phyloP scores from a whole-genome alignment of 1,140 invertebrate genomes.

The Batillaria attramentaria region DNA sequence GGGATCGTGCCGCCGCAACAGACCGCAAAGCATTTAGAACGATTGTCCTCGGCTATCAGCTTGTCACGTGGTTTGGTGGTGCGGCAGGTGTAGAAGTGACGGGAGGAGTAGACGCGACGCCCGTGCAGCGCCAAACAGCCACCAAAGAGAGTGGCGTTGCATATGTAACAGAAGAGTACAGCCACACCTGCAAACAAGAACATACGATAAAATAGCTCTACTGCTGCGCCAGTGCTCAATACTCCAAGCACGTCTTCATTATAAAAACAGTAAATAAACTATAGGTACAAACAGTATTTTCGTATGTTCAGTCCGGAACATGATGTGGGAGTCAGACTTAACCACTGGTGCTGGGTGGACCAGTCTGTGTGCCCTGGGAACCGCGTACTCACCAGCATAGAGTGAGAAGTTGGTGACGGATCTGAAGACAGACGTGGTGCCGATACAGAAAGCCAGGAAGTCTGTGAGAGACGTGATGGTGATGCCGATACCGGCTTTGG shows the following conservation, averaged over 20 bases:
- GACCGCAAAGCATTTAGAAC: neutral
- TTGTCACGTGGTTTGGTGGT: conserved; percentile 12
- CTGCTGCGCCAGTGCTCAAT: too few relatives aligned
- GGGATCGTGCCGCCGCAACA: conserved; percentile 32
- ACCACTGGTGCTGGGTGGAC: too few relatives aligned
- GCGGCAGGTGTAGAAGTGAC: conserved; percentile 31
- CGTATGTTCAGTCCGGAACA: too few relatives aligned
- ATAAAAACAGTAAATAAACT: too few relatives aligned
- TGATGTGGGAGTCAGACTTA: too few relatives aligned
- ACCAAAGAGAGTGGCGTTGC: conserved; percentile 95
- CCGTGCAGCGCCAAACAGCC: conserved; percentile 91
- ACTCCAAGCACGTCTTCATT: too few relatives aligned
- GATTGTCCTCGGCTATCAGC: conserved; percentile 29
- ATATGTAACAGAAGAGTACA: conserved; percentile 92
- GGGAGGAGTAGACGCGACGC: conserved; percentile 81
- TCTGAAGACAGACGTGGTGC: conserved; percentile 93
- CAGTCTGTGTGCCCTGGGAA: too few relatives aligned
- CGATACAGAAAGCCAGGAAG: conserved; percentile 94
- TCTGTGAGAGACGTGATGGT: conserved; percentile 97
- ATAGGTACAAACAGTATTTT: too few relatives aligned
- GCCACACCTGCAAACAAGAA: conserved; percentile 81
- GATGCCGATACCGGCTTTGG: conserved; percentile 94
- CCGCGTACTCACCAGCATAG: conserved; percentile 84
- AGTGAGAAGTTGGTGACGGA: conserved; percentile 96
- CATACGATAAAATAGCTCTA: neutral